phyloP scores from a whole-genome alignment of 1,140 invertebrate genomes.

The Drosophila arawakana region DNA sequence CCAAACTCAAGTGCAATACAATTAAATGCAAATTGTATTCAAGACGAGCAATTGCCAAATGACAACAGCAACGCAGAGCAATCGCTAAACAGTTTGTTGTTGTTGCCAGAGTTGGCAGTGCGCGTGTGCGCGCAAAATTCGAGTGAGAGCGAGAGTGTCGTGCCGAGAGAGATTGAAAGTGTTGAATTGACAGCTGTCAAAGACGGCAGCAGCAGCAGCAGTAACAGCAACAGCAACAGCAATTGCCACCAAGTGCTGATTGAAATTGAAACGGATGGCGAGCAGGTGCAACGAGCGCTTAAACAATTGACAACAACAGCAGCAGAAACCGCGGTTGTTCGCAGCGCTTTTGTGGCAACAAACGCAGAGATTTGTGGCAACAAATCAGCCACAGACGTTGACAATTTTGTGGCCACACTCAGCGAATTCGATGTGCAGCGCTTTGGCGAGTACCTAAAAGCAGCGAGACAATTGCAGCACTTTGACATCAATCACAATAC shows the following conservation, averaged over 20 bases:
- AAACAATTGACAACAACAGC: not conserved
- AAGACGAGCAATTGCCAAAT: constrained; percentile 51
- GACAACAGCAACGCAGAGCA: constrained; percentile 31
- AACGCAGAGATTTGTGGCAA: constrained; percentile 17
- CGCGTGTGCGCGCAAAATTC: constrained; percentile 40
- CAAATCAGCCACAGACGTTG: constrained; percentile 2
- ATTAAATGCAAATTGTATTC: constrained; percentile 63
- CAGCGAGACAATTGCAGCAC: constrained; percentile 64
- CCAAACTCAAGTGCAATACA: constrained; percentile 67
- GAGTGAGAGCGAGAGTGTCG: constrained; percentile 24
- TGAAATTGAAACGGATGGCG: constrained; percentile 65
- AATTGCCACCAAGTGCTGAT: constrained; percentile 61
- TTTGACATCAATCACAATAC: constrained; percentile 40
- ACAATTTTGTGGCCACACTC: constrained; percentile 49
- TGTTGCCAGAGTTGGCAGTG: constrained; percentile 42
- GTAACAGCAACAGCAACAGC: not conserved
- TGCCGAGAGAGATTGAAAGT: constrained; percentile 24
- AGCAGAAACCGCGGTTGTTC: not conserved
- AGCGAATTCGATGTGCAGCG: constrained; percentile 77
- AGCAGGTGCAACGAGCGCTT: constrained; percentile 14
- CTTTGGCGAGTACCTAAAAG: constrained; percentile 68
- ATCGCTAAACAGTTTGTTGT: constrained; percentile 55
- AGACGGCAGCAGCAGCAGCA: not conserved
- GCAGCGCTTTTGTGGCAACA: constrained; percentile 65
- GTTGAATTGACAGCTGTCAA: constrained; percentile 31